phyloP scores from a whole-genome alignment of 2,888 invertebrate species.

The Pachydiplax longipennis region DNA sequence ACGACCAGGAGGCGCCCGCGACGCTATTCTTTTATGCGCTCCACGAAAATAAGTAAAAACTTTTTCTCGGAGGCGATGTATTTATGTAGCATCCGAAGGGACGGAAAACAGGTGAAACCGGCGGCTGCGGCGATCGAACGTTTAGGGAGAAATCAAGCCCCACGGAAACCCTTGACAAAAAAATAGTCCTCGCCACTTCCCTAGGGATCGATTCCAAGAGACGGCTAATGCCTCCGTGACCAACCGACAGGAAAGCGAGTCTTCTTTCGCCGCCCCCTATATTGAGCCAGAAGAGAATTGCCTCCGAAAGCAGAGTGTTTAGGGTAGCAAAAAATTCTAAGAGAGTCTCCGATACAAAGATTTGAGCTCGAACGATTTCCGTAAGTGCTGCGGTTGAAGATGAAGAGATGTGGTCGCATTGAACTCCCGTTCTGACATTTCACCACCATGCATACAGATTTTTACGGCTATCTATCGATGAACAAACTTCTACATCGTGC shows the following conservation, averaged over 20 bases:
- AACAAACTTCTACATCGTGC: too few relatives aligned
- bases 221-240: conserved; percentile 1
- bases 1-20: neutral
- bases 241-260: neutral
- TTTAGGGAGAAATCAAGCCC: conserved; percentile 7
- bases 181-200: neutral
- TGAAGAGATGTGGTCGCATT: too few relatives aligned
- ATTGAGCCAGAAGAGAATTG: neutral
- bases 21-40: neutral
- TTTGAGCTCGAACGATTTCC: too few relatives aligned
- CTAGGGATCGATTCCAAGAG: conserved; percentile 3
- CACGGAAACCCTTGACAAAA: neutral
- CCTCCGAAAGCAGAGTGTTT: neutral
- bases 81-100: neutral
- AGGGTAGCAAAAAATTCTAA: too few relatives aligned
- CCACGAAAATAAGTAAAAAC: neutral
- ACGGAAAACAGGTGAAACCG: neutral
- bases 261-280: neutral
- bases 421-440: too few relatives aligned
- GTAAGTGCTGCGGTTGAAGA: too few relatives aligned
- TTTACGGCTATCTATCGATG: too few relatives aligned
- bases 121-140: neutral
- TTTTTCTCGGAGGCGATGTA: neutral
- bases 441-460: too few relatives aligned
- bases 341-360: too few relatives aligned